Percentiles rank a stretch among this genome's conserved stretches.
phyloP scores from a whole-genome alignment of 1,140 invertebrate species.

The Littorina saxatilis region DNA sequence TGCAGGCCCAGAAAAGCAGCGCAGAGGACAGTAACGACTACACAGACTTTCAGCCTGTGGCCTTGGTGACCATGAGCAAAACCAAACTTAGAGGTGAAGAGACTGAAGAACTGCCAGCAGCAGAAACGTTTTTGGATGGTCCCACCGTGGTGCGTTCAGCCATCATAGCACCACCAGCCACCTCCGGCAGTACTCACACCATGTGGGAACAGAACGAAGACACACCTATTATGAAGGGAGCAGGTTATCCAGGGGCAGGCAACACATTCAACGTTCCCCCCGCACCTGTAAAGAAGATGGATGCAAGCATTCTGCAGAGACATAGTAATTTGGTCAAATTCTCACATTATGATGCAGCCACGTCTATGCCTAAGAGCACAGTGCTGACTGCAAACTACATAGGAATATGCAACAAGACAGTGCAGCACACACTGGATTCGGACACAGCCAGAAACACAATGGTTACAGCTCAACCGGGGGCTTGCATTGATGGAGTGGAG shows the following conservation, averaged over 20 bases:
- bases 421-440: too few relatives aligned
- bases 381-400: too few relatives aligned
- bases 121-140: not conserved
- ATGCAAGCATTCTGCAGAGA: not conserved
- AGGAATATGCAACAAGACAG: too few relatives aligned
- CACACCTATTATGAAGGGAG: not conserved
- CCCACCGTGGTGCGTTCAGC: not conserved
- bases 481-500: not conserved
- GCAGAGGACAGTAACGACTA: not conserved
- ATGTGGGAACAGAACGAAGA: not conserved
- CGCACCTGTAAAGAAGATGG: not conserved
- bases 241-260: not conserved
- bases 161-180: not conserved
- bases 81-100: not conserved
- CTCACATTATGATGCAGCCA: too few relatives aligned
- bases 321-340: too few relatives aligned
- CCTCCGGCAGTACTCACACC: not conserved
- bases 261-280: not conserved
- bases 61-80: conserved; percentile 3
- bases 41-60: conserved; percentile 19
- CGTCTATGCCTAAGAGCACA: too few relatives aligned
- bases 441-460: not conserved
- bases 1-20: not conserved
- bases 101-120: not conserved
- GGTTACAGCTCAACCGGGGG: not conserved